These are phyloP conservation scores for Coranthus polyacanthus DNA, from an alignment of 2,797 vertebrate species.

Conservation along the genomic window DNA sequence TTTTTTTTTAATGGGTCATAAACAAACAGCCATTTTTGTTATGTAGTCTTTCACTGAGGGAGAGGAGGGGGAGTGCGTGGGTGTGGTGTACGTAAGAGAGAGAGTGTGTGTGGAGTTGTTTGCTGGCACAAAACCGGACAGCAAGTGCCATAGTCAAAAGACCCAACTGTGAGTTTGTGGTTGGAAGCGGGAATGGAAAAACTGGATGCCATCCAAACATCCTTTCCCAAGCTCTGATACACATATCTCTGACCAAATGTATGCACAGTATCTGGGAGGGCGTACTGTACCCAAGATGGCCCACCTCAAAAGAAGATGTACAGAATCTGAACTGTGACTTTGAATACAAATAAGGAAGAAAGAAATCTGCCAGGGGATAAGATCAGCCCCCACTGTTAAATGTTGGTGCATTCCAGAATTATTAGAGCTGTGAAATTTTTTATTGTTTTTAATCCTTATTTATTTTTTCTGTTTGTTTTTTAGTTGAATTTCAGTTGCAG, in stretches of 20 bases:
- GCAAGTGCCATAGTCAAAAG: slow-evolving; percentile 39
- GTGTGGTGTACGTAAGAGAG: slow-evolving; percentile 25
- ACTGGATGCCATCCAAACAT: slow-evolving; percentile 60
- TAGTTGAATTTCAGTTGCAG: no score
- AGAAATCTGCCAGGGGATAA: not conserved
- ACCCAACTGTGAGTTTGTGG: slow-evolving; percentile 57
- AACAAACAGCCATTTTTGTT: slow-evolving; percentile 70
- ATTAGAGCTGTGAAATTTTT: no score
- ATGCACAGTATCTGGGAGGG: slow-evolving; percentile 24
- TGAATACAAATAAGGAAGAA: slow-evolving; percentile 10
- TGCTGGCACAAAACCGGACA: slow-evolving; percentile 47
- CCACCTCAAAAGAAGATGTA: slow-evolving; percentile 10
- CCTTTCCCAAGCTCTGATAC: slow-evolving; percentile 63
- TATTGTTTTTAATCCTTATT: no score
- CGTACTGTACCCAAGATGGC: slow-evolving; percentile 5
- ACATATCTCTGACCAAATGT: slow-evolving; percentile 52
- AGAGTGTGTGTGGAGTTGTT: slow-evolving; percentile 38
- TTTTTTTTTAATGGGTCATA: slow-evolving; percentile 59
- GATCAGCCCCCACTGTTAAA: no score
- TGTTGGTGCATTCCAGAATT: no score
- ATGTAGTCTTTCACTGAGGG: slow-evolving; percentile 25
- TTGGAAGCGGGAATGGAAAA: slow-evolving; percentile 36
- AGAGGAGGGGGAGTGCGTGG: slow-evolving; percentile 2
- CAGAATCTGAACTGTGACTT: slow-evolving; percentile 9
- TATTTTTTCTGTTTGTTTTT: no score